Evolutionary conservation across 2,797 vertebrate species (phyloP).

Genomic region (Chanos chanos): DNA sequence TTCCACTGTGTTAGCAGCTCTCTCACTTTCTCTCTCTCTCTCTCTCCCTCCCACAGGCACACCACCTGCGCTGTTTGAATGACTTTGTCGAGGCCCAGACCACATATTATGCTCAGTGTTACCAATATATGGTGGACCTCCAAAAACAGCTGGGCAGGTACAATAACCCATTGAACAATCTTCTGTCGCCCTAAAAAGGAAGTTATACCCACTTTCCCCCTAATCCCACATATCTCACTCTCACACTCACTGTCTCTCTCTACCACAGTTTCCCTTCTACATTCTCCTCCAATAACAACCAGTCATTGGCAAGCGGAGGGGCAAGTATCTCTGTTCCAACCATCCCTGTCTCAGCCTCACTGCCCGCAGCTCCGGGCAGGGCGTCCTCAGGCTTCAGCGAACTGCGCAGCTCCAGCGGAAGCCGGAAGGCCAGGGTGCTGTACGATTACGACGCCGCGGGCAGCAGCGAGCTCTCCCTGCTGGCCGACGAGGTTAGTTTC

Average conservation of each 20-base stretch:
- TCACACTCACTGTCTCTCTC: not conserved
- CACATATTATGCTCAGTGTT: conserved; percentile 96
- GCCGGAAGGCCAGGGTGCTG: conserved; percentile 91
- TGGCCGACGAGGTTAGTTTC: conserved; percentile 91
- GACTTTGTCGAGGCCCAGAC: conserved; percentile 98
- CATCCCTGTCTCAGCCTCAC: conserved; percentile 73
- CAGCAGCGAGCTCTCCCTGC: conserved; percentile 92
- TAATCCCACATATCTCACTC: too few species aligned
- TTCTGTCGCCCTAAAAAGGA: too few species aligned
- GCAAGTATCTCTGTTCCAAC: conserved; percentile 78
- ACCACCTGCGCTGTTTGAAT: conserved; percentile 94
- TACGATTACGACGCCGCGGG: conserved; percentile 98
- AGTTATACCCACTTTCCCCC: too few species aligned
- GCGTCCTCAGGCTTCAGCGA: conserved; percentile 79
- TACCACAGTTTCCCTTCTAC: conserved; percentile 85
- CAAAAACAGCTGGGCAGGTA: conserved; percentile 98
- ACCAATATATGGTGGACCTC: conserved; percentile 98
- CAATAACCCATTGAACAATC: too few species aligned
- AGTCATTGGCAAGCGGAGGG: conserved; percentile 70
- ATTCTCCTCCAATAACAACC: conserved; percentile 91
- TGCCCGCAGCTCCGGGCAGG: conserved; percentile 69
- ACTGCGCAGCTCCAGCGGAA: conserved; percentile 81
- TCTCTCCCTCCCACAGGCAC: conserved; percentile 72
- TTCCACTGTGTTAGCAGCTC: not conserved
- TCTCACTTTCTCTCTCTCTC: too few species aligned